Conservation (phyloP, 2,113 vertebrate species). For the Macaca mulatta region DNA sequence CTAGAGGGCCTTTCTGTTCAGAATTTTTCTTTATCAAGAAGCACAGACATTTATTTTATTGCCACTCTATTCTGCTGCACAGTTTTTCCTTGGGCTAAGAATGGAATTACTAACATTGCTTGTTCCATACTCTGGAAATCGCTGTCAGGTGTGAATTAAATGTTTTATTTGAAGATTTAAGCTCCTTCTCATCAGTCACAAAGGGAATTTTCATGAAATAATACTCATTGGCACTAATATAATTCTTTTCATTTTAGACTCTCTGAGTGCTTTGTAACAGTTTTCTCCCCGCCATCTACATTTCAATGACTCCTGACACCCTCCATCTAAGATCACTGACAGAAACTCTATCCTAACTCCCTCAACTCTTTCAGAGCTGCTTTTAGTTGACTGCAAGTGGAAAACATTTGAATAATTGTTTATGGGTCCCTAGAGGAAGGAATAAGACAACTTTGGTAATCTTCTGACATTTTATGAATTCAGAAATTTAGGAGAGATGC, state of each 20-base stretch:
- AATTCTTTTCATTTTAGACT: constrained; percentile 49
- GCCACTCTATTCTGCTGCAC: constrained; percentile 24
- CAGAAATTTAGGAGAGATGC: constrained; percentile 19
- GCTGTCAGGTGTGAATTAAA: constrained; percentile 77
- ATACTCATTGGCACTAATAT: constrained; percentile 49
- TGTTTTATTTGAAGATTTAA: constrained; percentile 71
- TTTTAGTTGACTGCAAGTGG: neutral
- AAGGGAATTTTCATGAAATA: constrained; percentile 70
- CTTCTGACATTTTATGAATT: constrained; percentile 51
- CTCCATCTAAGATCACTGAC: constrained; percentile 26
- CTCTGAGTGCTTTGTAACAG: constrained; percentile 50
- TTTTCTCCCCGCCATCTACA: constrained; percentile 52
- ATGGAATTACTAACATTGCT: constrained; percentile 63
- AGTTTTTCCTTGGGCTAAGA: constrained; percentile 70
- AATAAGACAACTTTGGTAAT: constrained; percentile 50
- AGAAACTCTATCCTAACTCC: constrained; percentile 30
- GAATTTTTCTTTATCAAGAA: constrained; percentile 54
- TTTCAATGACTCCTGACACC: constrained; percentile 51
- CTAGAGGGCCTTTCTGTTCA: constrained; percentile 52
- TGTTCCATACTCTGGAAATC: constrained; percentile 70
- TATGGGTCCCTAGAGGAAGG: constrained; percentile 34
- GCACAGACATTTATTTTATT: constrained; percentile 73
- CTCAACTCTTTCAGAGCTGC: constrained; percentile 4
- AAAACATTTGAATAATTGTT: constrained; percentile 70
- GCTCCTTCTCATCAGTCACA: constrained; percentile 71